Base-by-base conservation (phyloP, 2,888 invertebrate species). In the Bruchidius siliquastri region DNA sequence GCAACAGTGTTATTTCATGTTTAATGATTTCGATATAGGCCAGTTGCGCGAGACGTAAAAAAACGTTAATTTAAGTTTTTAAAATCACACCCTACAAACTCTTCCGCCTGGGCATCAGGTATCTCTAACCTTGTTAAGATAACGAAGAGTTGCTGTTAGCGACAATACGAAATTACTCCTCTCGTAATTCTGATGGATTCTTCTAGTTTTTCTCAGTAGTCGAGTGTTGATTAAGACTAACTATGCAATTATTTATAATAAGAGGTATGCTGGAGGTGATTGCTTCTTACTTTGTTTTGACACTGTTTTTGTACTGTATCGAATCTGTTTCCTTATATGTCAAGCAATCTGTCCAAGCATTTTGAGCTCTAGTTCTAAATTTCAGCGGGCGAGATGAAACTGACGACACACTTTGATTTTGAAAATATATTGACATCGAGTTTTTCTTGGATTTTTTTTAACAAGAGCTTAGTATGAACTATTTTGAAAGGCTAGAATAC, bases 131-230 rank as follows among this genome's bases (percentile, higher is more conserved):
- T 77, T 75, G 75, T 77, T 78, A 78, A 77, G 81, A 80, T 84
- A 84, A 84, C 81, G 83, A 84, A 82, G 79, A 75, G 84, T 84
- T 84, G 84, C 84, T 79, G 74, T 71, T 73, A 80, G 82, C 77
- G 77, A 83, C 82, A 76, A 77, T 18, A 49, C 49, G 13, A 13
- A 49, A 49, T 49, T 49, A 49, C 49, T 4, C 8, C 26, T 49
- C 49, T 49, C 49, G 49, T 49, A 49, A 49, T 49, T 49, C 18
- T 13, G 8, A 49, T 49, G 18, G 18, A 49, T 49, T 18, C 49
- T 49, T 49, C 49, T 49, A 49, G 49, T 49, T 49, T 49, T 49
- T 49, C 49, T 49, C 13, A 49, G 49, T 49, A 13, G 1, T 18
- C 49, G 10, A 49, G 49, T 49, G 18, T 49, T 49, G 49, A 49